Evolutionary conservation across 2,888 invertebrate genomes (phyloP).

Genomic region (Brachypalpus laphriformis): DNA sequence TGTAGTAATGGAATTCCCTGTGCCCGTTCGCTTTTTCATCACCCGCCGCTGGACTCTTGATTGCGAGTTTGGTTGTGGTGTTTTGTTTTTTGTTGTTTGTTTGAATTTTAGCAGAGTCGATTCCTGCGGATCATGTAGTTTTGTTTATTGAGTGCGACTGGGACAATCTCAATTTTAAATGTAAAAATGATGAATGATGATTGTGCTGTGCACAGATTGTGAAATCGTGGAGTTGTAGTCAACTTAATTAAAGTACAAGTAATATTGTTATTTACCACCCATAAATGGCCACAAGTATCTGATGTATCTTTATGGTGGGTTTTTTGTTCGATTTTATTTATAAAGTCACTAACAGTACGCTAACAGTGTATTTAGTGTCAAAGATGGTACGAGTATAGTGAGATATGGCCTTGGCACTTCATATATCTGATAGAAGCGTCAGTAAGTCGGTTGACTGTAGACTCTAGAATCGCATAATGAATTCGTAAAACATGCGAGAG

Average conservation of each 20-base stretch:
- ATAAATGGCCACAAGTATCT: slow-evolving; percentile 55
- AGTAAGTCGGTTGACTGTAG: background rate
- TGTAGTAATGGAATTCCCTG: slow-evolving; percentile 72
- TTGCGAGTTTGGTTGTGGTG: slow-evolving; percentile 7
- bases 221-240: slow-evolving; percentile 49
- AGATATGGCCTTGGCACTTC: slow-evolving; percentile 42
- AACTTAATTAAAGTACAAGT: slow-evolving; percentile 70
- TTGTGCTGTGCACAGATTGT: slow-evolving; percentile 24
- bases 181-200: slow-evolving; percentile 72
- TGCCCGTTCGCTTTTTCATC: slow-evolving; percentile 56
- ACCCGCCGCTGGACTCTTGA: slow-evolving; percentile 29
- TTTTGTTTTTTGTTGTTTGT: background rate
- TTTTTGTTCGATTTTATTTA: slow-evolving; percentile 25
- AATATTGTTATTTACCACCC: slow-evolving; percentile 61
- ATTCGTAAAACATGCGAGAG: no score
- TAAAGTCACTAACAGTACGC: slow-evolving; percentile 31
- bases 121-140: slow-evolving; percentile 30
- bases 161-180: slow-evolving; percentile 67
- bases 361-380: slow-evolving; percentile 51
- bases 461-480: no score
- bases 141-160: slow-evolving; percentile 63
- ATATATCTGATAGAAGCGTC: slow-evolving; percentile 28
- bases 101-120: background rate
- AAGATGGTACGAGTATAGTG: slow-evolving; percentile 31
- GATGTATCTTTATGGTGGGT: slow-evolving; percentile 53